Percentiles rank a stretch among this genome's conserved stretches.
Evolutionary conservation across 92 coral and sea anemone species (phyloP).

Genomic region (Porites cylindrica): DNA sequence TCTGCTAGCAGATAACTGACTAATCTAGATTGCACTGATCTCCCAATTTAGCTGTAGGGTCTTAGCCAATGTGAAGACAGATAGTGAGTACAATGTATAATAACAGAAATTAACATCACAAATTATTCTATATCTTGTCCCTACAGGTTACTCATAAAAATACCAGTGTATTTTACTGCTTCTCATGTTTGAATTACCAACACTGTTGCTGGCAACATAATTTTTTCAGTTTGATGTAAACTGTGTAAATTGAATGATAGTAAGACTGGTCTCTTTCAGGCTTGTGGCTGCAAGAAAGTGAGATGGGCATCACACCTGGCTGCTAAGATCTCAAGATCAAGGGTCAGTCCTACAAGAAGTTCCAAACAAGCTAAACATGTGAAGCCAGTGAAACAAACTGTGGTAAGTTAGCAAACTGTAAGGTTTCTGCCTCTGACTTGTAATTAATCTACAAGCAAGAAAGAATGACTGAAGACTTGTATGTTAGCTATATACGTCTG

Average conservation of each 20-base stretch:
- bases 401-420: not conserved
- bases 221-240: no score
- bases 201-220: not conserved
- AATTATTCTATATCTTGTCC: no score
- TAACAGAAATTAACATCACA: no score
- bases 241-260: not conserved
- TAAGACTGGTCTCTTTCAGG: not conserved
- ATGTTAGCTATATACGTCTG: not conserved
- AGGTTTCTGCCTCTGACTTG: not conserved
- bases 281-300: constrained; percentile 6
- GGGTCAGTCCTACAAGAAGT: not conserved
- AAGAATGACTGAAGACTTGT: not conserved
- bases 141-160: no score
- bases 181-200: no score
- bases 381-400: not conserved
- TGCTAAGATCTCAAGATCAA: not conserved
- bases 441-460: not conserved
- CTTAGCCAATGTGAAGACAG: no score
- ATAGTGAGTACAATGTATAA: no score
- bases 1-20: no score
- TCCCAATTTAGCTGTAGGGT: no score
- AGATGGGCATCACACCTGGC: constrained; percentile 15
- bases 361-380: constrained; percentile 4
- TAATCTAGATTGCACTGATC: no score
- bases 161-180: no score